Conservation (phyloP, 64 coral and sea anemone genomes). For the Montipora foliosa region DNA sequence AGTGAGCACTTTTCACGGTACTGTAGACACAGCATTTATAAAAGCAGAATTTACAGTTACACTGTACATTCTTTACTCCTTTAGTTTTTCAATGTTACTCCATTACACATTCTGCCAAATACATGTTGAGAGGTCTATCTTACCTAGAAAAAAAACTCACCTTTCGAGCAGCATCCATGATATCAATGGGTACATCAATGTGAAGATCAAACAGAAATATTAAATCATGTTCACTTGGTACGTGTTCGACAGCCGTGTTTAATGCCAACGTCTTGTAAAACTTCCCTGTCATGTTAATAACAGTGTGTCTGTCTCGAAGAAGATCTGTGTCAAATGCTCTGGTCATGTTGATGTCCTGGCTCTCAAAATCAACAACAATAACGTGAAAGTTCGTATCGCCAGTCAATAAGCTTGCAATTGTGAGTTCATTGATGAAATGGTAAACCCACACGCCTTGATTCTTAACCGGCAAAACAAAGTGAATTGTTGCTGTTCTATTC, state of each 20-base stretch:
- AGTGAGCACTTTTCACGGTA: too few relatives aligned
- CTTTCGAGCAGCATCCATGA: constrained; percentile 37
- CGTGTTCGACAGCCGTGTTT: constrained; percentile 43
- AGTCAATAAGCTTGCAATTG: constrained; percentile 6
- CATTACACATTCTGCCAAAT: neutral
- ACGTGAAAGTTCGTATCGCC: constrained; percentile 41
- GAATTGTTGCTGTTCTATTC: constrained; percentile 7
- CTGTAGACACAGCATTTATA: too few relatives aligned
- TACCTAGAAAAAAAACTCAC: neutral
- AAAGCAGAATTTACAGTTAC: too few relatives aligned
- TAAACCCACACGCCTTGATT: constrained; percentile 42
- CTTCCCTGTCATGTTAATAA: constrained; percentile 45
- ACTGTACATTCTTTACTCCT: too few relatives aligned
- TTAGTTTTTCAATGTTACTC: too few relatives aligned
- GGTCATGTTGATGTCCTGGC: constrained; percentile 44
- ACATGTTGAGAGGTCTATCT: too few relatives aligned
- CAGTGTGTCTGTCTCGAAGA: constrained; percentile 31
- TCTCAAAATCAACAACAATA: constrained; percentile 58
- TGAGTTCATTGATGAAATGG: constrained; percentile 33
- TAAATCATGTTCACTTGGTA: constrained; percentile 22
- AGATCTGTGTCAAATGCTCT: constrained; percentile 44
- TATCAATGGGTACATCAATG: constrained; percentile 22
- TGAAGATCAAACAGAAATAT: constrained; percentile 60
- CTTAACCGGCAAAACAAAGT: constrained; percentile 45
- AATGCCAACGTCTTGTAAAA: constrained; percentile 68